These are phyloP conservation scores for Muschampia plurimacula DNA, from an alignment of 2,888 invertebrate genomes.

Conservation along the genomic window DNA sequence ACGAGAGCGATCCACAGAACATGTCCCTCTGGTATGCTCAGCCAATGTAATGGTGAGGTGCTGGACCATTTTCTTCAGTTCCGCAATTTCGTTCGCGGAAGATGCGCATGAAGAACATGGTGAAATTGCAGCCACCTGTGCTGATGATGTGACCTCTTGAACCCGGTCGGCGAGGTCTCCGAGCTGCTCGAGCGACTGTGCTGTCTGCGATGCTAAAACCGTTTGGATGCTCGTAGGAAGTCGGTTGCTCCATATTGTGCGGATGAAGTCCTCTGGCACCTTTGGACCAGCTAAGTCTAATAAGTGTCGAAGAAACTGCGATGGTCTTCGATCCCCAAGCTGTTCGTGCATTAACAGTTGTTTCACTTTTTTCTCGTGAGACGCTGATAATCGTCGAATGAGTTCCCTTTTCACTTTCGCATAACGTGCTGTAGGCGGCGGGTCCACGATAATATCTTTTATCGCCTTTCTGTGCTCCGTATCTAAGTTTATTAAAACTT, in stretches of 20 bases:
- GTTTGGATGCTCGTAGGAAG: slow-evolving; percentile 25
- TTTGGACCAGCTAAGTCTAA: background rate
- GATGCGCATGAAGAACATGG: background rate
- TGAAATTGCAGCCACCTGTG: background rate
- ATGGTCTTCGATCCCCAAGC: slow-evolving; percentile 10
- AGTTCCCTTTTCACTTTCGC: slow-evolving; percentile 9
- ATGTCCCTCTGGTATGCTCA: background rate
- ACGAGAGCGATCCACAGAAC: slow-evolving; percentile 8
- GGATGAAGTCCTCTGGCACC: slow-evolving; percentile 6
- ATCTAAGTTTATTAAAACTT: background rate
- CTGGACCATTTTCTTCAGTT: slow-evolving; percentile 1
- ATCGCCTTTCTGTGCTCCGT: background rate
- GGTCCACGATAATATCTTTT: slow-evolving; percentile 6
- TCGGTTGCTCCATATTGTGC: slow-evolving; percentile 22
- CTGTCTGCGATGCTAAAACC: slow-evolving; percentile 19
- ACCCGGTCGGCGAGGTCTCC: slow-evolving; percentile 14
- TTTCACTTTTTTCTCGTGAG: slow-evolving; percentile 5
- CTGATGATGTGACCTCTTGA: slow-evolving; percentile 19
- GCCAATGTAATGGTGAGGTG: slow-evolving; percentile 25
- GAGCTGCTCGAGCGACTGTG: slow-evolving; percentile 15
- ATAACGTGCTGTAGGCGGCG: background rate
- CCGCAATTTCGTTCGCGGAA: slow-evolving; percentile 3
- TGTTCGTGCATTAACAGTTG: slow-evolving; percentile 18
- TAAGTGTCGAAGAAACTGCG: slow-evolving; percentile 7
- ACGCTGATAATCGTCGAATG: background rate